phyloP scores from a whole-genome alignment of 2,797 vertebrate genomes.

The Myiotriccus ornatus region DNA sequence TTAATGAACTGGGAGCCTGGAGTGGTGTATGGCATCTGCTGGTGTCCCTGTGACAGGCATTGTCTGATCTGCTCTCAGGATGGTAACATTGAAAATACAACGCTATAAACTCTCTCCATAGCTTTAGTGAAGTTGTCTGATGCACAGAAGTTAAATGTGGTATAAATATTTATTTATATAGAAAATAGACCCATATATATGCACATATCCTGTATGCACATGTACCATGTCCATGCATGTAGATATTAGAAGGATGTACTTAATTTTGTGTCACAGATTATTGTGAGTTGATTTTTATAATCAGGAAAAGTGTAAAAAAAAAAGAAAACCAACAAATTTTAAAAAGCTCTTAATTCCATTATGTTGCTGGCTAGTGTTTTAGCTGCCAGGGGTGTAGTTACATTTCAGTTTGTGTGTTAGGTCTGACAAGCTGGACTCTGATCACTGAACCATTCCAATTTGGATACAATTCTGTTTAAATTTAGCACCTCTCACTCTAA shows the following conservation, averaged over 20 bases:
- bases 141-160: conserved; percentile 52
- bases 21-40: neutral
- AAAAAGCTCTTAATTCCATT: conserved; percentile 27
- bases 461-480: conserved; percentile 20
- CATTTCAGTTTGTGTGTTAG: conserved; percentile 34
- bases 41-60: neutral
- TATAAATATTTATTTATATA: conserved; percentile 57
- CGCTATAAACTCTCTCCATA: neutral
- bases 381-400: conserved; percentile 22
- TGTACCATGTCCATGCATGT: neutral
- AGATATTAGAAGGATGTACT: conserved; percentile 4
- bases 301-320: neutral
- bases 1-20: neutral
- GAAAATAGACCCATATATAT: neutral
- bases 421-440: conserved; percentile 38
- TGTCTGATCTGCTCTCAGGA: neutral
- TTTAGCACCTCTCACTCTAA: neutral
- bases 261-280: conserved; percentile 29
- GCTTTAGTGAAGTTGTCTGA: conserved; percentile 3
- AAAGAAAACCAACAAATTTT: neutral
- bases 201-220: conserved; percentile 23
- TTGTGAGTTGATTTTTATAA: conserved; percentile 40
- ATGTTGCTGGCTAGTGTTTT: conserved; percentile 54
- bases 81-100: neutral
- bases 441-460: conserved; percentile 54